Percentiles rank a stretch among this genome's conserved stretches.
These are phyloP conservation scores for Rhagonycha fulva DNA, from an alignment of 2,888 invertebrate genomes.

Conservation along the genomic window DNA sequence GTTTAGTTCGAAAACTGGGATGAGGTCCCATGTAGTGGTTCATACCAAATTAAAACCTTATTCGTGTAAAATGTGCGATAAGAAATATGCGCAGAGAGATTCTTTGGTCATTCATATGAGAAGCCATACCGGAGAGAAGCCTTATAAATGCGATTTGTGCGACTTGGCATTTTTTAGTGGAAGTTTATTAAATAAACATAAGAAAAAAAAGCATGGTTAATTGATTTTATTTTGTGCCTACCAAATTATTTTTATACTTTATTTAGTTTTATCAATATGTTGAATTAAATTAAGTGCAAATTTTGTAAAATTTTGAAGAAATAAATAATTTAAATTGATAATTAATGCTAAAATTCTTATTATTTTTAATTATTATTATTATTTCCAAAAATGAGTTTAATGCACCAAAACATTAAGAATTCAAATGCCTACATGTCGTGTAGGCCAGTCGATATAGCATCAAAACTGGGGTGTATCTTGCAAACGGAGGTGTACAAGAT, in stretches of 20 bases:
- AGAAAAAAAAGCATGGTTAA: neutral
- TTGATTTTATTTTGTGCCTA: too few relatives aligned
- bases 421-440: neutral
- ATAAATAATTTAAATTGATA: too few relatives aligned
- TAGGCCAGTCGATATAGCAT: too few relatives aligned
- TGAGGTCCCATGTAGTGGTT: conserved; percentile 47
- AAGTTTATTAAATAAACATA: neutral
- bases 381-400: neutral
- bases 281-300: too few relatives aligned
- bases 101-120: conserved; percentile 36
- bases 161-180: neutral
- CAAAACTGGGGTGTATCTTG: too few relatives aligned
- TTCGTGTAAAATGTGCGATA: conserved; percentile 54
- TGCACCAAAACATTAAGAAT: neutral
- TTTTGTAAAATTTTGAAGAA: too few relatives aligned
- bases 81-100: conserved; percentile 60
- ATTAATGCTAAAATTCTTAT: too few relatives aligned
- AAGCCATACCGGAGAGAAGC: neutral
- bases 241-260: too few relatives aligned
- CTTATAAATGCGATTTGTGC: neutral
- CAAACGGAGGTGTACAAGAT: too few relatives aligned
- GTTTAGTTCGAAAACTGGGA: conserved; percentile 51
- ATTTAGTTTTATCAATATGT: too few relatives aligned
- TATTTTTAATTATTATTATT: too few relatives aligned
- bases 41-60: conserved; percentile 53